Evolutionary conservation across 2,797 vertebrate species (phyloP), one percentile per base, ranked within the genome.

Genomic region (Lithobates pipiens): DNA sequence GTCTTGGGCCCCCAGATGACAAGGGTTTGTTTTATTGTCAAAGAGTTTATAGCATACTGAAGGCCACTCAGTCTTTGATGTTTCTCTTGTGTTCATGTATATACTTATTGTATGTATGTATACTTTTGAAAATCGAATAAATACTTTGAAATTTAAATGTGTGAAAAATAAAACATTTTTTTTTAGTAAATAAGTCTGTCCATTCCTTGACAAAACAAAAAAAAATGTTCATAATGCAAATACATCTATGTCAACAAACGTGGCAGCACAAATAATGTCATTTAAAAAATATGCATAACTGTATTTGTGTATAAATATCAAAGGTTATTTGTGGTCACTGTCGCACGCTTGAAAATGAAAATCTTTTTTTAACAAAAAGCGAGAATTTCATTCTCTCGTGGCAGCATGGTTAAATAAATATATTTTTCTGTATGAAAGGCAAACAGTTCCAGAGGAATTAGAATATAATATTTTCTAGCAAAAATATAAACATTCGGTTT

Each of bases 271-370:
- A 80, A 80, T 72, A 80, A 36, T 61, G 63, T 54, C 32, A 39
- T 72, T 54, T 25, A 65, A 25, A 65, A 42, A n/a, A 54, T 54
- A 72, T n/a, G 18, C 16, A n/a, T 72, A 29, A 57, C 70, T 80
- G 34, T 80, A 72, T 80, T 71, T 80, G 78, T 50, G 46, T 54
- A 80, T 72, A 72, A 71, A 34, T 71, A 80, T 61, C 34, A 39
- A 57, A 71, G 9, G 21, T 16, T 18, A 46, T 36, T 11, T 36
- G 44, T 50, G 70, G 70, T 71, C 54, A 80, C 67, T 13, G 27
- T 44, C 69, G 42, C 68, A 18, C 54, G 50, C 15, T 10, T 9
- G 23, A 36, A 71, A 70, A 54, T 15, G 10, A 32, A 77, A 80
- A 54, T 69, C n/a, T 23, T 10, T 5, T 16, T 9, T 36, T 34